Conservation (phyloP, 2,113 vertebrate genomes). For the Eulemur rufifrons region DNA sequence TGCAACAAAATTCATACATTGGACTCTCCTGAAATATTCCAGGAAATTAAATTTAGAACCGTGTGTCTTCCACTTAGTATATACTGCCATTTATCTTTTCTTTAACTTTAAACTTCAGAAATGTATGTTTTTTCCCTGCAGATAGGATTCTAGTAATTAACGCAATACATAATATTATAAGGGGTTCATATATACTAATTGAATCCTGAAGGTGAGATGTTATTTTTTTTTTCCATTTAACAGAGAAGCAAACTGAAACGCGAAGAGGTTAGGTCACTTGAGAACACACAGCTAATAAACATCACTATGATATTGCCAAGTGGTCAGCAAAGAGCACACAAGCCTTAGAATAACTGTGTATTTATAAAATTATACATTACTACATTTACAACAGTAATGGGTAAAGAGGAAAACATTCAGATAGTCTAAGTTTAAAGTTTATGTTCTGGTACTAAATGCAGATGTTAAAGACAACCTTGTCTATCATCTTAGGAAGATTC, state of each 20-base stretch:
- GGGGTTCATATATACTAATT: not conserved
- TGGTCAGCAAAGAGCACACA: not conserved
- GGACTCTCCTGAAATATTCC: not conserved
- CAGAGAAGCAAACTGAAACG: not conserved
- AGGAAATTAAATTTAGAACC: constrained; percentile 3
- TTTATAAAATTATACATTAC: not conserved
- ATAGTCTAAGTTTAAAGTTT: not conserved
- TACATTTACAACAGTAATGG: not conserved
- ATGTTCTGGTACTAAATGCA: not conserved
- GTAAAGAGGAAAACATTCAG: not conserved
- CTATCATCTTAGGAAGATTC: not conserved
- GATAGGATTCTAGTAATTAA: not conserved
- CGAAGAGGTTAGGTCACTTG: not conserved
- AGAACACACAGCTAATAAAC: not conserved
- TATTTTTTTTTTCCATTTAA: not conserved
- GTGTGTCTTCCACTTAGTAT: not conserved
- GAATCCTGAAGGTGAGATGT: not conserved
- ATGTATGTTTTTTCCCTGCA: not conserved
- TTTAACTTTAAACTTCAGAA: not conserved
- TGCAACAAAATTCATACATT: constrained; percentile 7
- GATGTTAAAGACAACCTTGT: not conserved
- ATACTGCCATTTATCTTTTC: not conserved
- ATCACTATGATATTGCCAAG: not conserved
- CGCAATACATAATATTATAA: not conserved
- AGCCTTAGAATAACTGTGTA: not conserved